Evolutionary conservation across 2,113 vertebrate species (phyloP).

Genomic region (Micronisus gabar): DNA sequence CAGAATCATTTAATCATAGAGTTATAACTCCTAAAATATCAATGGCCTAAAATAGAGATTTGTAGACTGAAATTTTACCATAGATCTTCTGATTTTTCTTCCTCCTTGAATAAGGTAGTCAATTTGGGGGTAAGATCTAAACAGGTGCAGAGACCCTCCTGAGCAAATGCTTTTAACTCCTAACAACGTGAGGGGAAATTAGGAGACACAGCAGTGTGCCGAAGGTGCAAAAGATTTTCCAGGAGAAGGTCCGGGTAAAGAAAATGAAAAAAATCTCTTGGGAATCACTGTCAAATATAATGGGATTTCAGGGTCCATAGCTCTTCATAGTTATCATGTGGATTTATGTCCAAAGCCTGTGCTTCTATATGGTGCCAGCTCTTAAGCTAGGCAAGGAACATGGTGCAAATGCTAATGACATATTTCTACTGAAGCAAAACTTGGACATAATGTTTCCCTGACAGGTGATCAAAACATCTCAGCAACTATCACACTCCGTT

Average conservation of each 20-base stretch:
- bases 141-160: background rate
- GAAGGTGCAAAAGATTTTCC: background rate
- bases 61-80: background rate
- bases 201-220: background rate
- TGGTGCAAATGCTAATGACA: background rate
- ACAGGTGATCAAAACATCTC: slow-evolving; percentile 61
- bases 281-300: background rate
- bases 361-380: background rate
- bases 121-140: background rate
- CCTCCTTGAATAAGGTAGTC: background rate
- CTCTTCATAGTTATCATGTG: background rate
- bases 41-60: background rate
- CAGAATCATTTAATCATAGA: background rate
- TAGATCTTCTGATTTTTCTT: background rate
- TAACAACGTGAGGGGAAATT: background rate
- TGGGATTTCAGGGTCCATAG: background rate
- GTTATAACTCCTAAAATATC: background rate
- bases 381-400: background rate
- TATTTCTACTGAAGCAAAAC: slow-evolving; percentile 29
- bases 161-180: background rate
- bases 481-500: background rate
- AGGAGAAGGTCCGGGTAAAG: background rate
- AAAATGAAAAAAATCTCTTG: background rate
- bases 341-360: background rate
- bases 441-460: slow-evolving; percentile 1